phyloP scores from a whole-genome alignment of 2,888 invertebrate genomes.

The Atethmia centrago region DNA sequence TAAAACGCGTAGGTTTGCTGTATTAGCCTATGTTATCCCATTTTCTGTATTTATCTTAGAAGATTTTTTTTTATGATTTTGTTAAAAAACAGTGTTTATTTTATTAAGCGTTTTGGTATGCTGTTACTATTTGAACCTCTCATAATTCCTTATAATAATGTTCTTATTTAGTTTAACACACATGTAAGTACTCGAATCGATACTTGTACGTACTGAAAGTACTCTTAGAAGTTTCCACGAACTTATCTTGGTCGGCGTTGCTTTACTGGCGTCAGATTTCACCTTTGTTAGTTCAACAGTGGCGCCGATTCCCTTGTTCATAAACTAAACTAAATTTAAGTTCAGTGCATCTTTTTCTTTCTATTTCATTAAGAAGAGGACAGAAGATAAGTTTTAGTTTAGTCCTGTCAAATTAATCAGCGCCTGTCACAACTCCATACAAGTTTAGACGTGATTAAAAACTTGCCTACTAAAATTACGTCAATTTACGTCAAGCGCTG shows the following conservation, averaged over 20 bases:
- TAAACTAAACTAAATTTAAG: no score
- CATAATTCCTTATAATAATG: background rate
- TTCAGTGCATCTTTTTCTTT: no score
- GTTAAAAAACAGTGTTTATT: background rate
- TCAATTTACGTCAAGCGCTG: no score
- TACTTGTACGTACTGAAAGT: conserved; percentile 6
- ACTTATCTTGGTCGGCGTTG: background rate
- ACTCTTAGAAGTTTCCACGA: conserved; percentile 16
- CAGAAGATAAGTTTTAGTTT: no score
- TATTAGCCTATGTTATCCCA: conserved; percentile 28
- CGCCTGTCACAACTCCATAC: no score
- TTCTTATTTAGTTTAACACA: background rate
- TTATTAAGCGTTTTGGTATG: background rate
- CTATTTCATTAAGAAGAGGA: no score
- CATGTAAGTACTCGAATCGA: conserved; percentile 18
- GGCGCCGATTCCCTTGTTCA: no score
- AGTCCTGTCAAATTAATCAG: no score
- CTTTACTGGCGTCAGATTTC: conserved; percentile 12
- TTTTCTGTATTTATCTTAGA: conserved; percentile 43
- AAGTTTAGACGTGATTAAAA: no score
- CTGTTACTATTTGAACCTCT: conserved; percentile 7
- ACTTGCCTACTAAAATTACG: no score
- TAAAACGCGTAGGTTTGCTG: conserved; percentile 58
- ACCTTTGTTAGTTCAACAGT: conserved; percentile 11
- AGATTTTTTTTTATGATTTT: conserved; percentile 5